A percentile compares a stretch with the other conserved stretches of the same genome.
These are phyloP conservation scores for Achatina immaculata DNA, from an alignment of 1,140 invertebrate species.

Conservation along the genomic window DNA sequence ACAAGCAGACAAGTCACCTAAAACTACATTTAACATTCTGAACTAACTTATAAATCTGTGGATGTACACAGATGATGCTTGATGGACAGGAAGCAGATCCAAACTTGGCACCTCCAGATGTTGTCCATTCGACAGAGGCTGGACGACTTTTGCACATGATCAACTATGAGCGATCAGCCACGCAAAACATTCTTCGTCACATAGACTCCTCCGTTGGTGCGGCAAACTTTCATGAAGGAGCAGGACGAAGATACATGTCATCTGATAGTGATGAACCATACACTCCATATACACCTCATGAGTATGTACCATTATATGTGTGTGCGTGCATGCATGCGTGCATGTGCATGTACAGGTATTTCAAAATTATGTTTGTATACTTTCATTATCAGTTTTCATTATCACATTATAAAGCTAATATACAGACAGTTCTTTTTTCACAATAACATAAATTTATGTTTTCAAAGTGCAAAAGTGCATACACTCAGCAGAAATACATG, in stretches of 20 bases:
- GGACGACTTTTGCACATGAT: constrained; percentile 55
- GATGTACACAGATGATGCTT: constrained; percentile 22
- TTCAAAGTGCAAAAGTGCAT: neutral
- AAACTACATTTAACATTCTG: too few species aligned
- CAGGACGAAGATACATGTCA: constrained; percentile 36
- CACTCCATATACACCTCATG: constrained; percentile 9
- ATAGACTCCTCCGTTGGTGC: constrained; percentile 67
- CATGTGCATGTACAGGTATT: neutral
- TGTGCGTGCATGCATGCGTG: too few species aligned
- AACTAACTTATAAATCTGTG: too few species aligned
- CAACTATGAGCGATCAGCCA: constrained; percentile 61
- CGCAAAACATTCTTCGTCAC: constrained; percentile 62
- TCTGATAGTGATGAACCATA: constrained; percentile 55
- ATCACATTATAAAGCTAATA: neutral
- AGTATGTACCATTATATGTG: too few species aligned
- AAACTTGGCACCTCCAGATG: constrained; percentile 53
- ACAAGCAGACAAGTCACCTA: too few species aligned
- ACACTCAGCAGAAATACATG: too few species aligned
- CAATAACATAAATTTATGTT: too few species aligned
- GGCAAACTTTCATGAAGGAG: constrained; percentile 58
- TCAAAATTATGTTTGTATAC: neutral
- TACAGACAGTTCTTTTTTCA: too few species aligned
- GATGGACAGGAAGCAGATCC: constrained; percentile 32
- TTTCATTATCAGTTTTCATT: neutral
- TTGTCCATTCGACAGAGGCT: constrained; percentile 54